Percentiles rank a stretch among this genome's conserved stretches.
These are phyloP conservation scores for Lasioglossum albipes DNA, from an alignment of 1,140 invertebrate genomes.

Conservation along the genomic window DNA sequence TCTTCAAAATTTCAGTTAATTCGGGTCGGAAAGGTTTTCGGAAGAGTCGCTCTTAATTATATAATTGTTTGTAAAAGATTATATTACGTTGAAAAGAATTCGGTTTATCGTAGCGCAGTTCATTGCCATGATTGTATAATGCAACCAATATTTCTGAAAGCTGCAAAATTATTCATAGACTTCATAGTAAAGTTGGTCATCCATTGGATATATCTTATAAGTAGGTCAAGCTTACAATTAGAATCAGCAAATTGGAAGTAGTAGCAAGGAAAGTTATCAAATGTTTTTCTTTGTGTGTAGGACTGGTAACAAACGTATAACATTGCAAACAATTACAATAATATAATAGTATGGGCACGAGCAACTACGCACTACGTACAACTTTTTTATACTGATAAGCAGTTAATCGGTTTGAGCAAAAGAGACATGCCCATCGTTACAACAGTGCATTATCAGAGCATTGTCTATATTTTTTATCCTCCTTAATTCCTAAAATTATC, in stretches of 20 bases:
- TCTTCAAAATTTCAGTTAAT: too few relatives aligned
- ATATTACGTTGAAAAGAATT: neutral
- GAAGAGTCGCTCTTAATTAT: too few relatives aligned
- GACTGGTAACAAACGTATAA: conserved; percentile 29
- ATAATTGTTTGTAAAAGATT: too few relatives aligned
- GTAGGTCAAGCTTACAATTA: conserved; percentile 75
- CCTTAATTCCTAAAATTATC: neutral
- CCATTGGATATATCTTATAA: conserved; percentile 50
- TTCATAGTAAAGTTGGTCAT: conserved; percentile 11
- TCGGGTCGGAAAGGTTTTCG: too few relatives aligned
- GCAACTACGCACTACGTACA: neutral
- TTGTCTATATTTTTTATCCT: neutral
- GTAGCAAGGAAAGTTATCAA: conserved; percentile 68
- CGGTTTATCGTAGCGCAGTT: neutral
- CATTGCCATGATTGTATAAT: too few relatives aligned
- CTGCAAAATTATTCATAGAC: conserved; percentile 26
- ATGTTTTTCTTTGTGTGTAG: conserved; percentile 49
- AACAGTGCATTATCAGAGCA: neutral
- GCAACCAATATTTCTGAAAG: neutral
- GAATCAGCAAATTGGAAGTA: conserved; percentile 67
- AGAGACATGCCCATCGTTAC: neutral
- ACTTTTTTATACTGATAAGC: conserved; percentile 14
- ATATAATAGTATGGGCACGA: neutral
- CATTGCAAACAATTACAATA: conserved; percentile 4
- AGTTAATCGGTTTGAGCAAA: neutral